Evolutionary conservation across 2,113 vertebrate species (phyloP).

Genomic region (Leucopsar rothschildi): DNA sequence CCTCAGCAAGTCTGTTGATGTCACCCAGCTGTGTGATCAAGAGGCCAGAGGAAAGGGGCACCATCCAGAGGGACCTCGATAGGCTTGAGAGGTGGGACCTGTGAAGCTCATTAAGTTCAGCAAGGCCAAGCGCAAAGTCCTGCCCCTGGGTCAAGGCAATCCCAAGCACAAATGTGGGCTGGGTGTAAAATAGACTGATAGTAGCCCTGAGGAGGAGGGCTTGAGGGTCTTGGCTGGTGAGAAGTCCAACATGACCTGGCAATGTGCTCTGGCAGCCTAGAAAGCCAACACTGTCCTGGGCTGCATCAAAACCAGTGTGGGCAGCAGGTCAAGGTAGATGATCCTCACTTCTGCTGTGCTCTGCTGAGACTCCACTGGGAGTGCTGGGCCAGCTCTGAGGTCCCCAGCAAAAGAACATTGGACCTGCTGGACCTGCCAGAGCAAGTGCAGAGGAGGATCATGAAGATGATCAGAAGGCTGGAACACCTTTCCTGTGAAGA

Average conservation of each 20-base stretch:
- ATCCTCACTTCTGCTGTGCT: not conserved
- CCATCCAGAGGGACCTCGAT: not conserved
- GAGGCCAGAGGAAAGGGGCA: not conserved
- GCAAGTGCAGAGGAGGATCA: not conserved
- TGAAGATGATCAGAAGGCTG: not conserved
- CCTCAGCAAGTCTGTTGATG: not conserved
- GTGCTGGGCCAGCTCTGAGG: not conserved
- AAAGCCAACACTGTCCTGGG: not conserved
- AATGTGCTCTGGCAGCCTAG: not conserved
- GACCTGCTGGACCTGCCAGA: not conserved
- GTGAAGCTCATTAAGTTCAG: not conserved
- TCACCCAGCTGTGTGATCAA: not conserved
- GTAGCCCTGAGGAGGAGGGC: not conserved
- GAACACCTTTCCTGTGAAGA: not conserved
- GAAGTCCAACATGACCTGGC: accelerated
- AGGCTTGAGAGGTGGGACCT: not conserved
- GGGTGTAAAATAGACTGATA: not conserved
- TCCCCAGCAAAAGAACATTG: not conserved
- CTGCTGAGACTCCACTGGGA: not conserved
- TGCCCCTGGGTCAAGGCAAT: not conserved
- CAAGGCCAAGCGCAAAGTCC: not conserved
- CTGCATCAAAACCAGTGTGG: not conserved
- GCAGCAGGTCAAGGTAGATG: not conserved
- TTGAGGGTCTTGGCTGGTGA: not conserved
- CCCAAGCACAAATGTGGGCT: not conserved